A percentile compares a stretch with the other conserved stretches of the same genome.
phyloP scores from a whole-genome alignment of 2,888 invertebrate species.

The Fragum whitleyi region DNA sequence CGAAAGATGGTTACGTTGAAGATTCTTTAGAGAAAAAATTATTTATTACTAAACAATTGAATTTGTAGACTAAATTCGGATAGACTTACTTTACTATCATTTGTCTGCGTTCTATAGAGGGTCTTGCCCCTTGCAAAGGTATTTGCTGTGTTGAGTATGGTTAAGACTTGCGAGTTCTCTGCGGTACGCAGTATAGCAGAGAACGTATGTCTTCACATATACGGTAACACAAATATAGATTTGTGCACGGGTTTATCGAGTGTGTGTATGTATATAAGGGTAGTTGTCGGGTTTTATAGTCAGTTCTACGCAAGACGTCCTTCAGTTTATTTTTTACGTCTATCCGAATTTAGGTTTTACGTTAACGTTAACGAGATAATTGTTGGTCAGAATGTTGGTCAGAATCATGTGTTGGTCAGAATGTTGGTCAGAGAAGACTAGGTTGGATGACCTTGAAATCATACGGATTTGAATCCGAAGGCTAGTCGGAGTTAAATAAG shows the following conservation, averaged over 20 bases:
- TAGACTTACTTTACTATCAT: not conserved
- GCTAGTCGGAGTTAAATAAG: too few species aligned
- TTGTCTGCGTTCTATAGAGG: not conserved
- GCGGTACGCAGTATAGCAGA: conserved; percentile 19
- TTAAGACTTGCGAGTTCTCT: conserved; percentile 13
- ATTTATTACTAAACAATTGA: conserved; percentile 31
- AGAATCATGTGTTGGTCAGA: too few species aligned
- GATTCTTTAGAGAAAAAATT: conserved; percentile 32
- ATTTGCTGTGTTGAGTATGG: not conserved
- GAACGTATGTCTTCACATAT: conserved; percentile 12
- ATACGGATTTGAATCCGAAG: too few species aligned
- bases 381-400: too few species aligned
- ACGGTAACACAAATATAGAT: conserved; percentile 2
- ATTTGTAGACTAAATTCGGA: conserved; percentile 32
- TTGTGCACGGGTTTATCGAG: not conserved
- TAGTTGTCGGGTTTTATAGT: not conserved
- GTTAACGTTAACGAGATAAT: too few species aligned
- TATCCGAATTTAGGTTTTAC: conserved; percentile 8
- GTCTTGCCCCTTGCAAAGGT: not conserved
- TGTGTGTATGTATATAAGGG: not conserved
- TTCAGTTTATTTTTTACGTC: not conserved
- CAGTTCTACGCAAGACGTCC: conserved; percentile 12
- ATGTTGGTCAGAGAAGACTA: too few species aligned
- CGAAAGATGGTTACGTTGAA: conserved; percentile 40
- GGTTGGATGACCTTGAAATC: too few species aligned